Base-by-base conservation (phyloP, 2,888 invertebrate species). In the Orthonevra nobilis region DNA sequence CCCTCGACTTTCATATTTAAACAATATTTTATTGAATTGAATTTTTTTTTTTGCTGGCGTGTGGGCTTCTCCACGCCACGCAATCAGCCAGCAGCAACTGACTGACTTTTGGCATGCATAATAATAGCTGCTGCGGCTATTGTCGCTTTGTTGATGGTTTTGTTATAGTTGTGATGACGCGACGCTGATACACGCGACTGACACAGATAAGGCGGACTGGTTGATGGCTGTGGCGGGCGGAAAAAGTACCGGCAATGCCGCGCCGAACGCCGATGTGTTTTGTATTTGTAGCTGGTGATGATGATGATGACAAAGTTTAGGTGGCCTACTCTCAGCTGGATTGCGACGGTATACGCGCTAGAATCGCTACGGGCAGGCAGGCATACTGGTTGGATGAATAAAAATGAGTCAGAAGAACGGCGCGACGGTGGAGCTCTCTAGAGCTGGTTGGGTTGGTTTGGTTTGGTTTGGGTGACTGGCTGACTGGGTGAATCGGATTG, bases 401-500 rank as follows among this genome's bases (percentile, higher is more conserved):
- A n/a, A n/a, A n/a, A n/a, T 77, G 63, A 46, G 64, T 60, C 70
- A 64, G 46, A 64, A 42, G 58, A 58, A 50, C 36, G 12, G 38
- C 40, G n/a, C n/a, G n/a, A n/a, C n/a, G n/a, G n/a, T n/a, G 73
- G 32, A 64, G 52, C 64, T 70, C n/a, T n/a, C 60, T 50, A 58
- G 58, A 77, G 70, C 54, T 68, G 54, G 72, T 73, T 73, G 60
- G 61, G 48, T 56, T 61, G 63, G 50, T n/a, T n/a, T n/a, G n/a
- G n/a, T n/a, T n/a, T n/a, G n/a, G n/a, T n/a, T 54, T 58, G 70
- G 60, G 44, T 32, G 64, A 56, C 40, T 46, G 50, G 44, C 46
- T 9, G 66, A 54, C 40, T 68, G 61, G 66, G 66, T 79, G 72
- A 68, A 68, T 73, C 79, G 32, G 61, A 72, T 58, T 79, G 79